Percentiles rank a stretch among this genome's conserved stretches.
These are phyloP conservation scores for Merops nubicus DNA, from an alignment of 2,113 vertebrate genomes.

Conservation along the genomic window DNA sequence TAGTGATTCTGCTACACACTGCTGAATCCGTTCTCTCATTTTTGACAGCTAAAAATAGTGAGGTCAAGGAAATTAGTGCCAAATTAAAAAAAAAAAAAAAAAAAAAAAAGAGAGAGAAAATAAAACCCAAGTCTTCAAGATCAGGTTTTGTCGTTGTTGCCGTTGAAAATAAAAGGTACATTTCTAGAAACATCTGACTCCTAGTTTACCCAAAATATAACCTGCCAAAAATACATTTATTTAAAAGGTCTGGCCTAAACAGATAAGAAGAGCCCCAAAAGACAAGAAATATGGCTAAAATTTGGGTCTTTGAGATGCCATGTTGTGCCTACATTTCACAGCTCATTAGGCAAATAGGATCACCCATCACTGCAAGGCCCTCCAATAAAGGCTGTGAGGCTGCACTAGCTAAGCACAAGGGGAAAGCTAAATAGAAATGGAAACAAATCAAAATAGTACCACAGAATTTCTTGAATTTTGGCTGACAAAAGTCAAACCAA, in stretches of 20 bases:
- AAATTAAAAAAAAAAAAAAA: not conserved
- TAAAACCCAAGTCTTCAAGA: not conserved
- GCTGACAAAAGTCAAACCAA: conserved; percentile 20
- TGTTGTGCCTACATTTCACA: conserved; percentile 24
- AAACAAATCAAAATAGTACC: not conserved
- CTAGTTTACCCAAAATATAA: not conserved
- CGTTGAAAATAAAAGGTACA: not conserved
- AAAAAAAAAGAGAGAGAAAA: not conserved
- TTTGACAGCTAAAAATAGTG: conserved; percentile 9
- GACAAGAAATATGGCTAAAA: conserved; percentile 8
- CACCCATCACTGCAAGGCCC: not conserved
- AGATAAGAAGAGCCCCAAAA: conserved; percentile 9
- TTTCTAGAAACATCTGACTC: not conserved
- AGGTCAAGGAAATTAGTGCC: conserved; percentile 23
- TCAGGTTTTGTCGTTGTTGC: not conserved
- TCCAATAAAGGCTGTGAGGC: not conserved
- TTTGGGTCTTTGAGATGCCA: not conserved
- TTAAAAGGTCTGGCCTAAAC: conserved; percentile 9
- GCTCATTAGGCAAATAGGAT: conserved; percentile 3
- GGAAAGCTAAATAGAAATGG: not conserved
- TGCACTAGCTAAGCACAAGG: not conserved
- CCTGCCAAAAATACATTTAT: conserved; percentile 3
- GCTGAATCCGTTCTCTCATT: not conserved
- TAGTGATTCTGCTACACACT: not conserved
- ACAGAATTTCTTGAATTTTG: not conserved